Evolutionary conservation across 2,888 invertebrate species (phyloP).

Genomic region (Mythimna pallens): DNA sequence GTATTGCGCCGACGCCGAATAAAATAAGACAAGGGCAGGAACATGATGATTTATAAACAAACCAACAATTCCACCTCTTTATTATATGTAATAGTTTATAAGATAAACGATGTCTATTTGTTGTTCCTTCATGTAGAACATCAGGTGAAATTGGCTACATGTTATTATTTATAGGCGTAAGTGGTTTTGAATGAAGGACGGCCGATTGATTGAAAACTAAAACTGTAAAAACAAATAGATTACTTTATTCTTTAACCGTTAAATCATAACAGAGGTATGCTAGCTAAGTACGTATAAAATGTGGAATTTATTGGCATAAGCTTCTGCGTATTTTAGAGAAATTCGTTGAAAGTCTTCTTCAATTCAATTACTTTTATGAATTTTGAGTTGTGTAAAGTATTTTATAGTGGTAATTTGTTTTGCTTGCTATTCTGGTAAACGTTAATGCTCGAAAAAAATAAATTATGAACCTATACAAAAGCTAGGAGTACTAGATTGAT

Average conservation of each 20-base stretch:
- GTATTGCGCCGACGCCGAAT: no score
- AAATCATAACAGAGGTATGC: constrained; percentile 20
- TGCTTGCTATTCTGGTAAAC: background rate
- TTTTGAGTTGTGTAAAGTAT: background rate
- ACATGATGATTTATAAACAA: background rate
- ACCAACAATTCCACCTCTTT: background rate
- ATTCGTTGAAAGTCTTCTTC: constrained; percentile 30
- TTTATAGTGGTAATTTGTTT: constrained; percentile 22
- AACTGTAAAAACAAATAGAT: constrained; percentile 34
- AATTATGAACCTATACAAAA: no score
- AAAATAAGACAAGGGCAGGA: no score
- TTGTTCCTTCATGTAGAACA: constrained; percentile 41
- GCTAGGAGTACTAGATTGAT: no score
- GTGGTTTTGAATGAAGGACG: constrained; percentile 17
- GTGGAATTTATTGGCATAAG: constrained; percentile 18
- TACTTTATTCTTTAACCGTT: constrained; percentile 12
- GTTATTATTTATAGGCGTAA: constrained; percentile 49
- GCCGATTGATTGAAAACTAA: constrained; percentile 35
- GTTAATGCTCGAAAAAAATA: no score
- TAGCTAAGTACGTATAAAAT: constrained; percentile 11
- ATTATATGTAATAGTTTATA: background rate
- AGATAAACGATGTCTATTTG: constrained; percentile 60
- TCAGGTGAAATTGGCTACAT: constrained; percentile 48
- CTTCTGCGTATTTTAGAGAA: constrained; percentile 41
- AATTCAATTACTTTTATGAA: constrained; percentile 13